phyloP scores from a whole-genome alignment of 2,113 vertebrate species.

The Anarhynchus alexandrinus region DNA sequence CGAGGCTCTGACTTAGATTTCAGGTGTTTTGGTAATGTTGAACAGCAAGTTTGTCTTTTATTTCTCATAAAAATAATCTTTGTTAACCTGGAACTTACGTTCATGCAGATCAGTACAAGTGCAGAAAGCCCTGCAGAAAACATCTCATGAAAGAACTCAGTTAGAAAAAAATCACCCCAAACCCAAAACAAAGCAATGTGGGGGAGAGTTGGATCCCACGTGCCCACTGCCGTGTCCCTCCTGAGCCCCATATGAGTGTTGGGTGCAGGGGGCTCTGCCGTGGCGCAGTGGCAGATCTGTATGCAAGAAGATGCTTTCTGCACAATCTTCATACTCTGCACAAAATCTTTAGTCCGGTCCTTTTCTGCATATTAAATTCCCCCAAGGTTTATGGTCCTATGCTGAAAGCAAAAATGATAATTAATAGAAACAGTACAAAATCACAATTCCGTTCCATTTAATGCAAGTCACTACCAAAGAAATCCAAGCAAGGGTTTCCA shows the following conservation, averaged over 20 bases:
- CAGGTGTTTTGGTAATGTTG: neutral
- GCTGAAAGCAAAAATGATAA: neutral
- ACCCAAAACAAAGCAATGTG: neutral
- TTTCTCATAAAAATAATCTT: neutral
- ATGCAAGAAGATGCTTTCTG: neutral
- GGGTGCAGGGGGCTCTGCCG: neutral
- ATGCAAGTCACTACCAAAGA: neutral
- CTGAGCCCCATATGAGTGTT: rapidly evolving
- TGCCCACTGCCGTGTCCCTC: rapidly evolving
- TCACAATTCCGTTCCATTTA: neutral
- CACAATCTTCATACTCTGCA: neutral
- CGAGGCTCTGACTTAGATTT: neutral
- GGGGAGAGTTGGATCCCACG: neutral
- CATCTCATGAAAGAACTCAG: neutral
- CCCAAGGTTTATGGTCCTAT: neutral
- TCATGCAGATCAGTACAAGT: neutral
- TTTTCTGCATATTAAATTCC: neutral
- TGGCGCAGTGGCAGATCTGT: neutral
- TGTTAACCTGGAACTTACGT: neutral
- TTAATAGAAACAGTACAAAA: neutral
- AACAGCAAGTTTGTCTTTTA: neutral
- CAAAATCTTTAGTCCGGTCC: neutral
- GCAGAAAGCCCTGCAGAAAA: neutral
- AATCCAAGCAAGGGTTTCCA: neutral
- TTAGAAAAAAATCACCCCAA: neutral